Evolutionary conservation across 2,797 vertebrate genomes (phyloP).

Genomic region (Intellagama lesueurii): DNA sequence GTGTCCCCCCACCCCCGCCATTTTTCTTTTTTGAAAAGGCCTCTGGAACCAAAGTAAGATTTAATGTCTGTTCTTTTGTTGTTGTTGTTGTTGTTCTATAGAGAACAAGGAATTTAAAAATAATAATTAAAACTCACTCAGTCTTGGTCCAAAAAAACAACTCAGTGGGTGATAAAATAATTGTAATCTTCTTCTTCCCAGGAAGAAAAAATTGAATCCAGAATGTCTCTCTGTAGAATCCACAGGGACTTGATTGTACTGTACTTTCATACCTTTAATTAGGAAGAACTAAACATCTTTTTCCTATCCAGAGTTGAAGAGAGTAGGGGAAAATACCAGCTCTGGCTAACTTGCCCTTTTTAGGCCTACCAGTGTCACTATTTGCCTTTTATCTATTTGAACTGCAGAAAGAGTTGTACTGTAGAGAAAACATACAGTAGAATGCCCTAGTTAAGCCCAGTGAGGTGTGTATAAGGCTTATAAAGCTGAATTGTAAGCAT

Average conservation of each 20-base stretch:
- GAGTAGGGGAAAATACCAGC: conserved; percentile 19
- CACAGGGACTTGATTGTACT: conserved; percentile 55
- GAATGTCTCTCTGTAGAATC: conserved; percentile 18
- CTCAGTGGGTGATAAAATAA: accelerated
- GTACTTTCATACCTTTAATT: conserved; percentile 28
- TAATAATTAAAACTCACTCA: background rate
- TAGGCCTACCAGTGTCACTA: conserved; percentile 55
- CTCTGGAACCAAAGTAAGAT: conserved; percentile 18
- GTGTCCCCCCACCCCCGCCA: too few relatives aligned
- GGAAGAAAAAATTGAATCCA: background rate
- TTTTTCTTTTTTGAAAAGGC: background rate
- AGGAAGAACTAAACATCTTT: conserved; percentile 35
- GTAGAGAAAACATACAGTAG: background rate
- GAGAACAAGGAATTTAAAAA: accelerated
- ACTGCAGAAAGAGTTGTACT: conserved; percentile 17
- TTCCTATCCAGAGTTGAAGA: conserved; percentile 20
- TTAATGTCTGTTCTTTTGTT: background rate
- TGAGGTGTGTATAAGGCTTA: conserved; percentile 67
- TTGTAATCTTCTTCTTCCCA: background rate
- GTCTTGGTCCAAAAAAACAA: background rate
- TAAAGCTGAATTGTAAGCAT: conserved; percentile 57
- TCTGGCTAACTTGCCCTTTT: conserved; percentile 22
- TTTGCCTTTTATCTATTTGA: conserved; percentile 66
- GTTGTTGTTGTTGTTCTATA: background rate
- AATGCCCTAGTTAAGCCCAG: conserved; percentile 7